Conservation (phyloP, 35 echinoderm and acorn worm species). For the Heliocidaris erythrogramma region DNA sequence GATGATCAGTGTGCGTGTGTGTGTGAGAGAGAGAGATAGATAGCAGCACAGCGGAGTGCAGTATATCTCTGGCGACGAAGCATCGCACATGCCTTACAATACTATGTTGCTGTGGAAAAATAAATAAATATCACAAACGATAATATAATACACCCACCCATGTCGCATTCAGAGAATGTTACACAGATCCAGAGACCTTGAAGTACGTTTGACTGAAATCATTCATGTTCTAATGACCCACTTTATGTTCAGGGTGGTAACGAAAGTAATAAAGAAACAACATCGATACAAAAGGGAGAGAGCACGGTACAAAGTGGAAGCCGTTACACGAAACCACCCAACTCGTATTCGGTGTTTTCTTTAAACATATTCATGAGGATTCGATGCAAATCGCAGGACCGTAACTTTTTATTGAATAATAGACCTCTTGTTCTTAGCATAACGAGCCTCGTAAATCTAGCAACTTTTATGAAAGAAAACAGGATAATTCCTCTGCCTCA, state of each 20-base stretch:
- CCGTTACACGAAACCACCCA: slow-evolving; percentile 23
- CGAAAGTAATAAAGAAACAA: neutral
- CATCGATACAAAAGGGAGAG: neutral
- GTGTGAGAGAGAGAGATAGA: no score
- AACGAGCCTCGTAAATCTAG: slow-evolving; percentile 9
- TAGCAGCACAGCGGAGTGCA: no score
- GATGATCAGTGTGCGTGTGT: no score
- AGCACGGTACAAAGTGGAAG: neutral
- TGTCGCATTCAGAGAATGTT: neutral
- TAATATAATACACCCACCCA: neutral
- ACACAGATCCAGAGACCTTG: neutral
- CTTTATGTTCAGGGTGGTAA: neutral
- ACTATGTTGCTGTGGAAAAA: neutral
- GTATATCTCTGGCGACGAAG: no score
- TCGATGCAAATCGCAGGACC: neutral
- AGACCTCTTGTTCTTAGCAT: neutral
- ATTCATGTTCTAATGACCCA: slow-evolving; percentile 1
- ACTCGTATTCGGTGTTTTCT: neutral
- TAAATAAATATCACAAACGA: neutral
- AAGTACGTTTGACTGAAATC: neutral
- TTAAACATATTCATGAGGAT: neutral
- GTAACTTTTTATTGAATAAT: neutral
- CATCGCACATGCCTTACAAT: no score
- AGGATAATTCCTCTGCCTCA: neutral
- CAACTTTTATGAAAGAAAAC: slow-evolving; percentile 18